These are phyloP conservation scores for Bombus superbus DNA, from an alignment of 1,140 invertebrate species.

Conservation along the genomic window DNA sequence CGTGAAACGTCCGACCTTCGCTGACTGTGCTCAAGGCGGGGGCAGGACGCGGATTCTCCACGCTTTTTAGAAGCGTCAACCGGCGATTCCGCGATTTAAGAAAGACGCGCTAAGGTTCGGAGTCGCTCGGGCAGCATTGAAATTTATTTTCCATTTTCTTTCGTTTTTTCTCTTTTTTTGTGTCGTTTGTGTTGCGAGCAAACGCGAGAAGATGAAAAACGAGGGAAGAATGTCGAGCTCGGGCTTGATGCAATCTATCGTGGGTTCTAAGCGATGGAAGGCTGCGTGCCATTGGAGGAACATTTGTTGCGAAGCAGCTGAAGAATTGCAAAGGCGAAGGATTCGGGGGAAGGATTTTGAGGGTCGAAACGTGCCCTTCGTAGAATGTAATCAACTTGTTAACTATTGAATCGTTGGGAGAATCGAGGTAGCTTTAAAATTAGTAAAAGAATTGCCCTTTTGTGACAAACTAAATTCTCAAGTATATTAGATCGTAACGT, in stretches of 20 bases:
- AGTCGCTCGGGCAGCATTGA: background rate
- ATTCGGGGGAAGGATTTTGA: background rate
- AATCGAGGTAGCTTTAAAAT: background rate
- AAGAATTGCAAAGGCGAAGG: background rate
- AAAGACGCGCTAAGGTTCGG: background rate
- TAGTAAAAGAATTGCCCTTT: background rate
- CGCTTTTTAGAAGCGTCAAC: background rate
- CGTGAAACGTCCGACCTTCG: constrained; percentile 68
- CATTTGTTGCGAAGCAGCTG: background rate
- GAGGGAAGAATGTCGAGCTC: background rate
- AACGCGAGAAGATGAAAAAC: background rate
- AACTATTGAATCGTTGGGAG: background rate
- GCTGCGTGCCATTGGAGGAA: background rate
- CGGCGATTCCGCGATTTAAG: background rate
- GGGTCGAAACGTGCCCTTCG: background rate
- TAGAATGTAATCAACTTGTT: background rate
- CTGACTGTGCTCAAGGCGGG: constrained; percentile 55
- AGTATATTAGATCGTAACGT: background rate
- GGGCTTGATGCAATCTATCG: background rate
- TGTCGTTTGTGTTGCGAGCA: background rate
- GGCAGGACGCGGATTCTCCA: background rate
- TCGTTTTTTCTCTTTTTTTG: background rate
- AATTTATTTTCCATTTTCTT: background rate
- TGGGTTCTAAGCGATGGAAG: background rate
- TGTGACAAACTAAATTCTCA: background rate